Evolutionary conservation across 2,888 invertebrate genomes (phyloP), one percentile per base, ranked within the genome.

Genomic region (Heteromyza rotundicornis): DNA sequence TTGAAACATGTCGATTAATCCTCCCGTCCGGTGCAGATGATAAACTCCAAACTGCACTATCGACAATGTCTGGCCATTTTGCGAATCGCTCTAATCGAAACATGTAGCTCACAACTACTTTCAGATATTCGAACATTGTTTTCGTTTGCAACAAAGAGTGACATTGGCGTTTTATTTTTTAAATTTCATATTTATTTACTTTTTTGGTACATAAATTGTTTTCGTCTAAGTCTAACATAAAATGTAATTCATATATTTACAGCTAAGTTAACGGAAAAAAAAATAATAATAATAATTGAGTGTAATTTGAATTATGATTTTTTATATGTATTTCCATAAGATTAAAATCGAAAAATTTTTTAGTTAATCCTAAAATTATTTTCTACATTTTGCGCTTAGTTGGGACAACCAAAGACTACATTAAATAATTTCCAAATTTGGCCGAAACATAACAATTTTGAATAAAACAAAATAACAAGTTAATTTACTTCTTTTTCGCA

Each of bases 131-230:
- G n/a, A n/a, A n/a, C n/a, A n/a, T n/a, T n/a, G n/a, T 27, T 27
- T 27, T 27, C 5, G 27, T 27, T 27, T 27, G 5, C 27, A 27
- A 27, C 27, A 27, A 47, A 47, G 14, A 19, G 47, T 47, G 2
- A 47, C 20, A 2, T 7, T 59, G 49, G 59, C 12, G 60, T 64
- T 56, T 64, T 68, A 16, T 68, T 68, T 69, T 66, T 68, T 73
- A 75, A 76, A 76, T 32, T 72, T 65, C n/a, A 77, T 74, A 76
- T 76, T 74, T 79, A 77, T 79, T n/a, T 77, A 74, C 68, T 77
- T 78, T 79, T 75, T 79, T 79, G 79, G 79, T 79, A 80, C 79
- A 79, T 78, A 77, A 73, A 78, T 75, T 64, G 64, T 66, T 52
- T 64, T 35, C 19, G 27, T 62, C 64, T 35, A 59, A 65, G 60